These are phyloP conservation scores for Hermetia illucens DNA, from an alignment of 1,140 invertebrate genomes.

Conservation along the genomic window DNA sequence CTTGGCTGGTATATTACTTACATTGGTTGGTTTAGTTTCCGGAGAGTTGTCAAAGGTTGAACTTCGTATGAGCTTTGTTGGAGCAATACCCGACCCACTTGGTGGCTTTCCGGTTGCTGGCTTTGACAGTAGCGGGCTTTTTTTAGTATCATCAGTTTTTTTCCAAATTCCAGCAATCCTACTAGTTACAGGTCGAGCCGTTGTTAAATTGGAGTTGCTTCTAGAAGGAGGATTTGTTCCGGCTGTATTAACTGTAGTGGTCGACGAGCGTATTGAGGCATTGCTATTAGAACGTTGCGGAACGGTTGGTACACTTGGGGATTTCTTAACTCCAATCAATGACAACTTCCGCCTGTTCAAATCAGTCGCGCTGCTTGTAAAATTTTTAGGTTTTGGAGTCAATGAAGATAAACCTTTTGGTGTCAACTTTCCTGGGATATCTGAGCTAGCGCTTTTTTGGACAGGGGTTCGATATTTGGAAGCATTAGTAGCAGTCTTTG, in stretches of 20 bases:
- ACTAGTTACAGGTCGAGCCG: constrained; percentile 47
- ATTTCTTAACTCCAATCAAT: constrained; percentile 11
- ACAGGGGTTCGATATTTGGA: constrained; percentile 4
- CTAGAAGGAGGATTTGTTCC: constrained; percentile 43
- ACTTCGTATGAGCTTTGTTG: constrained; percentile 42
- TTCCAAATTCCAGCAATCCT: constrained; percentile 85
- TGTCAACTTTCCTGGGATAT: background rate
- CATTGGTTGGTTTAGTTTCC: background rate
- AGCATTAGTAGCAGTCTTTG: background rate
- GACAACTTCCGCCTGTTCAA: background rate
- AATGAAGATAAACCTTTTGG: background rate
- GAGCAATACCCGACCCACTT: constrained; percentile 22
- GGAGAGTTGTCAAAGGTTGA: constrained; percentile 55
- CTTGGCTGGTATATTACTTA: too few relatives aligned
- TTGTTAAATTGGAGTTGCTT: constrained; percentile 36
- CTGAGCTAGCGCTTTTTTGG: background rate
- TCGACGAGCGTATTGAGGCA: constrained; percentile 24
- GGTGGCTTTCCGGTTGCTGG: constrained; percentile 7
- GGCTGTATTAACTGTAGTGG: constrained; percentile 34
- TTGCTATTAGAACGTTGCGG: constrained; percentile 35
- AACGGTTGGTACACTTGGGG: constrained; percentile 30
- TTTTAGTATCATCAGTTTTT: constrained; percentile 52
- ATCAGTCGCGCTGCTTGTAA: background rate
- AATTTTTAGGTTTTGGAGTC: constrained; percentile 3
- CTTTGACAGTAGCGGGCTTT: constrained; percentile 8